Base-by-base conservation (phyloP, 1,140 invertebrate genomes). In the Teleogryllus occipitalis region DNA sequence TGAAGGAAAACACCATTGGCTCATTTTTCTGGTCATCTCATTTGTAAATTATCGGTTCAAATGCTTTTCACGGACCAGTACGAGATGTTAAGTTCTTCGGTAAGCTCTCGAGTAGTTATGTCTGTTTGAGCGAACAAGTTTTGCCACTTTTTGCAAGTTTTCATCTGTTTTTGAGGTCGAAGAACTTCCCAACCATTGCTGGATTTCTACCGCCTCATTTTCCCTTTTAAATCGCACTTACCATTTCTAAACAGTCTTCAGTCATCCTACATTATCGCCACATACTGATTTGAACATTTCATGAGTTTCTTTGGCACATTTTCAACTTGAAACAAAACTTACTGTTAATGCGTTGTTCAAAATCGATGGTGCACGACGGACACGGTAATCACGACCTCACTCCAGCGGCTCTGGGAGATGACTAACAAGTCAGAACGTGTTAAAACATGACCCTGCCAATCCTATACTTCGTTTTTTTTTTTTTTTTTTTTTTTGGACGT, bases 1-100 rank as follows among this genome's bases (percentile, higher is more conserved):
- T 85, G 83, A n/a, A 85, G 80, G n/a, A 82, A 75, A 82, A 82
- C 84, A 39, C 81, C 14, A 39, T 14, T 21, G 12, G 14, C 21
- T 12, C 15, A 76, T 76, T 80, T 47, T 54, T 27, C 21, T 72
- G 76, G 39, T 46, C 22, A 5, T 39, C 27, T 39, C 27, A 39
- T 39, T 39, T 39, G 27, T 39, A 1, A 39, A 39, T 65, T 65
- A 65, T 18, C 54, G 54, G 54, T 65, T 65, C 2, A 65, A 65
- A 65, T 65, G 18, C 54, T 65, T 65, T 10, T 1, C 18, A 65
- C 54, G 54, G 54, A 65, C 54, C 54, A 1, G 18, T 65, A 18
- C 54, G 18, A 10, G 54, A 14, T 65, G 10, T 65, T 65, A 10
- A 65, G 2, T 14, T 65, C 10, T 65, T 65, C 18, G 7, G 54